Evolutionary conservation across 2,797 vertebrate genomes (phyloP), one percentile per base, ranked within the genome.

Genomic region (Scolopax rusticola): DNA sequence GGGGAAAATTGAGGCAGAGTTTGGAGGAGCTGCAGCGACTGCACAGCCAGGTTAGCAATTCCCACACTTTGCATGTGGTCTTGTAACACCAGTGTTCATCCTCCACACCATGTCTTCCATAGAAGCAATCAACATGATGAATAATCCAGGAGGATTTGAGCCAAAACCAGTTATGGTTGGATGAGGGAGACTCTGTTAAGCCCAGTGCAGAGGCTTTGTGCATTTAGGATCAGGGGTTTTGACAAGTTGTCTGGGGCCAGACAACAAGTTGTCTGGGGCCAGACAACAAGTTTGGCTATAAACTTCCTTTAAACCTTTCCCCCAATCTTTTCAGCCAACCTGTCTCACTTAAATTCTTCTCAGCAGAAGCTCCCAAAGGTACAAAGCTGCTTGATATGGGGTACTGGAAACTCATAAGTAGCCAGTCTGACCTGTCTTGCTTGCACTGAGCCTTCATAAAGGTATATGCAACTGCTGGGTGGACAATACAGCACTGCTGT

Each of bases 1-100:
- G 99, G 97, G 98, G 99, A 80, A 99, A 99, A 97, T 97, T 98
- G 88, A 99, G 96, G 87, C 97, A 98, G 93, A 98, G 97, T 60
- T 98, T 99, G 94, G 98, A 99, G 69, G 99, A 99, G 95, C 97
- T 98, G 79, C 98, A 99, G 67, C 98, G 97, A 96, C 98, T 99
- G 85, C 99, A 99, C 98, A 99, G 98, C 94, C 99, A 99, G 99
- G 99, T 99, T 95, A 97, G 97, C 92, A 75, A 64, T 64, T 65
- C 89, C 81, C 70, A 91, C 40, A 38, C 73, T 77, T 84, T 40
- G 18, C 43, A 27, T 54, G n/a, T 86, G 45, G 59, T 92, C 78
- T 74, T 75, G 60, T 84, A 84, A 91, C 40, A 63, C 20, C 53
- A 21, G 11, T 38, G 30, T 64, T 79, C 81, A 43, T 71, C 50